Evolutionary conservation across 2,797 vertebrate genomes (phyloP).

Genomic region (Pangasius djambal): DNA sequence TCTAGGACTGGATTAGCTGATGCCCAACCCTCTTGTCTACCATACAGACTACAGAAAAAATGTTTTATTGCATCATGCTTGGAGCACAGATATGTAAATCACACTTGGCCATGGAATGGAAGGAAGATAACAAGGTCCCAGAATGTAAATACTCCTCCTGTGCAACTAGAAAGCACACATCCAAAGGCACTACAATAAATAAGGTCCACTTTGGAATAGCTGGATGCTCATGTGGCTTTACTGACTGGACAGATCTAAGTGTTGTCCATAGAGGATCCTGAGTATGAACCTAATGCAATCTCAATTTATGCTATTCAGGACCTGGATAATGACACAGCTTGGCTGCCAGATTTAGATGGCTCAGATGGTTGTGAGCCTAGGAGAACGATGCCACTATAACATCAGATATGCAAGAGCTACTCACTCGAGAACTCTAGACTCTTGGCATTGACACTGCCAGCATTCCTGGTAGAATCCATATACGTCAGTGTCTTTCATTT

Average conservation of each 20-base stretch:
- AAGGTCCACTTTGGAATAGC: not conserved
- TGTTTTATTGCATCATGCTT: not conserved
- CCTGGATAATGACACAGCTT: not conserved
- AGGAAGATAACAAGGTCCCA: not conserved
- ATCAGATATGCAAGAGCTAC: not conserved
- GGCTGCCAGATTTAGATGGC: conserved; percentile 10
- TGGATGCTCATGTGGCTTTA: not conserved
- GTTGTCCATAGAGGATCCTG: not conserved
- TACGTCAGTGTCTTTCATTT: not conserved
- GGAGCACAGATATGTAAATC: not conserved
- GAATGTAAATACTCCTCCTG: not conserved
- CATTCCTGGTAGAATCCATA: conserved; percentile 5
- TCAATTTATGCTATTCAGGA: not conserved
- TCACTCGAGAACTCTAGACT: not conserved
- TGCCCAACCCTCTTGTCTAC: not conserved
- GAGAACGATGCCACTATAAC: not conserved
- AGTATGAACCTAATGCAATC: not conserved
- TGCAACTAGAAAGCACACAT: not conserved
- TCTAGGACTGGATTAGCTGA: not conserved
- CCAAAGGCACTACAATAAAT: not conserved
- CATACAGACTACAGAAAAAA: not conserved
- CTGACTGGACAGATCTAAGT: not conserved
- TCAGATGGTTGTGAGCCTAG: not conserved
- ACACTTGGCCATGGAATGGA: not conserved
- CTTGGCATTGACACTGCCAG: conserved; percentile 1